Base-by-base conservation (phyloP, 2,113 vertebrate species). In the Pipra filicauda region DNA sequence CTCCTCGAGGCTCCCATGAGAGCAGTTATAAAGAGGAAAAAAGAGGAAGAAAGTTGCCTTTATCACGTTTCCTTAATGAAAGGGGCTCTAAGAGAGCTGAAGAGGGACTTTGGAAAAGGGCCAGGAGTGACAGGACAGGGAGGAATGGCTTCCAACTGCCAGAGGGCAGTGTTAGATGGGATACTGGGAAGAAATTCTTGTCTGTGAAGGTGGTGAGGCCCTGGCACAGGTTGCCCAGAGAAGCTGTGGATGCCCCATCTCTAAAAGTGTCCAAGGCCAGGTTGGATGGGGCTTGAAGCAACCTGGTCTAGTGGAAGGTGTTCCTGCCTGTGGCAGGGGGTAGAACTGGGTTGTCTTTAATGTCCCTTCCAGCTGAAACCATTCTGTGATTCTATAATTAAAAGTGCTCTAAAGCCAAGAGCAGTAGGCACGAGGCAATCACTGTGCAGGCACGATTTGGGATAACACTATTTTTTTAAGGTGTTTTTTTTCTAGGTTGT, bases 371-470 rank as follows among this genome's bases (percentile, higher is more conserved):
- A 33, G 3, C 22, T 30, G 5, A 57, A 20, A 19, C 39, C 12
- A 4, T 14, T 27, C 39, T n/a, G 52, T n/a, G 71, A 6, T n/a
- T 33, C 12, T 24, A 10, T 2, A 17, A 21, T 37, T 30, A 7
- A 14, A 23, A 22, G 37, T 9, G 37, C 43, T 67, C 28, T 27
- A 13, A 27, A 28, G 58, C 27, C 48, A 8, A 19, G 16, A 20
- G 35, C 31, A 46, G 46, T 16, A 10, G 35, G 70, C 22, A 8
- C 19, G 19, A 15, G 24, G 48, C 12, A 8, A 23, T 8, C 28
- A 9, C 62, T 2, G 1, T 52, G n/a, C 67, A 20, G 5, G 41
- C 41, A 27, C 0, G 1, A 14, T n/a, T 30, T n/a, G 61, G 55
- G 51, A 44, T 8, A 17, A 12, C 8, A 7, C 14, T 5, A 1